Percentiles rank a stretch among this genome's conserved stretches.
phyloP scores from a whole-genome alignment of 2,113 vertebrate species.

The Corythornis cristatus region DNA sequence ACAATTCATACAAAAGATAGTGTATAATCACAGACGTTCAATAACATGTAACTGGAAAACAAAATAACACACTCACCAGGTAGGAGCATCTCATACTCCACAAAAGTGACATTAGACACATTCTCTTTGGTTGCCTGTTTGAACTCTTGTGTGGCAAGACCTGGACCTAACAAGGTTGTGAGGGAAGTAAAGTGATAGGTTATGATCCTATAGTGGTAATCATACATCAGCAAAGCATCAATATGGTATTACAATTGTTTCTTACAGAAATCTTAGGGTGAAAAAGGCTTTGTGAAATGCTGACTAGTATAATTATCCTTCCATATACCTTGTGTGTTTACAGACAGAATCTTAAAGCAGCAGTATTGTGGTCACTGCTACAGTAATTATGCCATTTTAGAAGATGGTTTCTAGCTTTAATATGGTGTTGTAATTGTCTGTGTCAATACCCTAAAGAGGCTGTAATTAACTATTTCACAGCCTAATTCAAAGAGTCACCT shows the following conservation, averaged over 20 bases:
- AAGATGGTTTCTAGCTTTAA: background rate
- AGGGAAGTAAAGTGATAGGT: background rate
- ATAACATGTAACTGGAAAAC: background rate
- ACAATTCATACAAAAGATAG: background rate
- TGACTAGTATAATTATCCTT: background rate
- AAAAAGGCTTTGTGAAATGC: background rate
- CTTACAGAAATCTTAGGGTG: background rate
- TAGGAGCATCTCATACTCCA: constrained; percentile 37
- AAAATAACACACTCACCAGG: constrained; percentile 43
- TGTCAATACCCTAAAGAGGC: background rate
- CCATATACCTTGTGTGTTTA: background rate
- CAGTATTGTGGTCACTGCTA: background rate
- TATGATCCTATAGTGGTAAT: background rate
- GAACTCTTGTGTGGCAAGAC: background rate
- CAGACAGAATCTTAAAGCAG: background rate
- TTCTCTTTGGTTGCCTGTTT: background rate
- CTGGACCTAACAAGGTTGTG: constrained; percentile 1
- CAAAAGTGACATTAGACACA: background rate
- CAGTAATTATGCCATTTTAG: fast-evolving
- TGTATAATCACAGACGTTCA: background rate
- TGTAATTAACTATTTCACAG: background rate
- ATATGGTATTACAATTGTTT: background rate
- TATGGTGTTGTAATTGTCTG: background rate
- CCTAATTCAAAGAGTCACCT: background rate
- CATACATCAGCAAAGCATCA: background rate